Evolutionary conservation across 2,797 vertebrate species (phyloP).

Genomic region (Enoplosus armatus): DNA sequence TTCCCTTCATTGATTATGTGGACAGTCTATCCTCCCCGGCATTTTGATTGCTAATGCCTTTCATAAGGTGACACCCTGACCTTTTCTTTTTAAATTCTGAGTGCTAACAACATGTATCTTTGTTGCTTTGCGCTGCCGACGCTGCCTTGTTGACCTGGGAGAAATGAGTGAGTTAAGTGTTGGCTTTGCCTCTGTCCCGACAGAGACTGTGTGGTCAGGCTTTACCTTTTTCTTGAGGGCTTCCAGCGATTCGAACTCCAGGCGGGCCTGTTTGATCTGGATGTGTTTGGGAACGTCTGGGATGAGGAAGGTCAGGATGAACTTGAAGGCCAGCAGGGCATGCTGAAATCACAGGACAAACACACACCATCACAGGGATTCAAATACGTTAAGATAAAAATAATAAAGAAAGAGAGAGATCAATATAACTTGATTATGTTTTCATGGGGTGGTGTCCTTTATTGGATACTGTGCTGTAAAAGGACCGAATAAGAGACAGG

Average conservation of each 20-base stretch:
- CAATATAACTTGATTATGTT: conserved; percentile 5
- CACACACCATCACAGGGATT: not conserved
- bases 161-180: not conserved
- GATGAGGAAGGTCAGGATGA: conserved; percentile 94
- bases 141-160: not conserved
- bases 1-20: no score
- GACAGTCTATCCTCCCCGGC: not conserved
- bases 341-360: conserved; percentile 87
- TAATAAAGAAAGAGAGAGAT: no score
- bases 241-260: conserved; percentile 88
- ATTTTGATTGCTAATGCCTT: not conserved
- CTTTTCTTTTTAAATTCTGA: no score
- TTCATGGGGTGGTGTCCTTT: conserved; percentile 24
- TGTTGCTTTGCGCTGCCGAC: no score
- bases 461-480: conserved; percentile 11
- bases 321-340: conserved; percentile 91
- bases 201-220: not conserved
- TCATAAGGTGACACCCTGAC: not conserved
- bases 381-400: no score
- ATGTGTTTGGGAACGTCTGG: conserved; percentile 93
- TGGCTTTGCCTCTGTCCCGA: not conserved
- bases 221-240: conserved; percentile 97
- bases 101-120: not conserved
- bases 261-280: conserved; percentile 87
- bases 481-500: conserved; percentile 10